A percentile compares a stretch with the other conserved stretches of the same genome.
Evolutionary conservation across 2,888 invertebrate genomes (phyloP).

Genomic region (Melinaea marsaeus): DNA sequence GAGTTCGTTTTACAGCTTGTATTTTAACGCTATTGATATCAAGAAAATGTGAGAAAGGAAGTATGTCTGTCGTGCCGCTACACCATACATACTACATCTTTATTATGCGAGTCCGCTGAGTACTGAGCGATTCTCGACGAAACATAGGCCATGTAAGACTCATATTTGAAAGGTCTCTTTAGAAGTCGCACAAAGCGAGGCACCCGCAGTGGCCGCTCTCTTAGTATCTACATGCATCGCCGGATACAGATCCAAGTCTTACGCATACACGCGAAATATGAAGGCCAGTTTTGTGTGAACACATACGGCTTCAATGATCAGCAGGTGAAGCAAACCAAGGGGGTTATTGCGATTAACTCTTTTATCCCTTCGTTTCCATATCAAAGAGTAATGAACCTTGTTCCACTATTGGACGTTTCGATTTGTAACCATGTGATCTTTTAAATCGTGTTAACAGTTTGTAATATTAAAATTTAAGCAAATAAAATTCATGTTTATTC

Average conservation of each 20-base stretch:
- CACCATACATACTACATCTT: slow-evolving; percentile 61
- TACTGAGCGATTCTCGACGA: slow-evolving; percentile 60
- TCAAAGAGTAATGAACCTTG: slow-evolving; percentile 78
- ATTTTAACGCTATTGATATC: slow-evolving; percentile 70
- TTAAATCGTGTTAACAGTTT: slow-evolving; percentile 25
- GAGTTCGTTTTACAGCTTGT: slow-evolving; percentile 61
- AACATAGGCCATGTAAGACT: slow-evolving; percentile 60
- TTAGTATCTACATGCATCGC: slow-evolving; percentile 69
- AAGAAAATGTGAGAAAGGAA: slow-evolving; percentile 77
- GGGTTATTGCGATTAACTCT: slow-evolving; percentile 76
- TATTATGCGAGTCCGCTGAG: slow-evolving; percentile 54
- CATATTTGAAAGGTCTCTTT: slow-evolving; percentile 65
- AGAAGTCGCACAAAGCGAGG: slow-evolving; percentile 63
- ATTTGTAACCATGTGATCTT: slow-evolving; percentile 71
- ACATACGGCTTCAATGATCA: slow-evolving; percentile 77
- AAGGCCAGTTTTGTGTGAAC: slow-evolving; percentile 73
- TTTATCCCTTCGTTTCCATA: slow-evolving; percentile 77
- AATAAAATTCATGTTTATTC: slow-evolving; percentile 7
- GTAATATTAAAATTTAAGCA: slow-evolving; percentile 15
- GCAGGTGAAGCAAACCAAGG: slow-evolving; percentile 77
- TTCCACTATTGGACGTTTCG: slow-evolving; percentile 67
- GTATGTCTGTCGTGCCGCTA: slow-evolving; percentile 67
- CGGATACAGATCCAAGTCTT: slow-evolving; percentile 76
- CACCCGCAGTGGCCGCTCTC: slow-evolving; percentile 73
- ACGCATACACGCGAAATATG: slow-evolving; percentile 68